These are phyloP conservation scores for Drosophila austrosaltans DNA, from an alignment of 2,888 invertebrate species.

Conservation along the genomic window DNA sequence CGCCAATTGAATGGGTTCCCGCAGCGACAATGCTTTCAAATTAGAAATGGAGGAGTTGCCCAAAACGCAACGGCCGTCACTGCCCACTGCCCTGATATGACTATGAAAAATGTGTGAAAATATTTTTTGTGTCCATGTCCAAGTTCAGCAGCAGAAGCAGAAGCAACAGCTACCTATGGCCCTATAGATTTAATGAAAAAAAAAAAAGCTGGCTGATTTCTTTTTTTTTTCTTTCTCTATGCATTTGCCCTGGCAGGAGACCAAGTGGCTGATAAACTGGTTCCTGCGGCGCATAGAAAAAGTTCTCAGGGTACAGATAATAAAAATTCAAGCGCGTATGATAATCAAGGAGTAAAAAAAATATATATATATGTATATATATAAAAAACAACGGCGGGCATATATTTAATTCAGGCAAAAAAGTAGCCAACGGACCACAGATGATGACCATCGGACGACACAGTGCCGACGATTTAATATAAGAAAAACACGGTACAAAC, in stretches of 20 bases:
- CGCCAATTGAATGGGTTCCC: slow-evolving; percentile 53
- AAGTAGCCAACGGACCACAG: slow-evolving; percentile 50
- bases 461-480: slow-evolving; percentile 75
- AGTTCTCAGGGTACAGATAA: slow-evolving; percentile 83
- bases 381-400: slow-evolving; percentile 50
- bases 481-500: slow-evolving; percentile 66
- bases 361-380: slow-evolving; percentile 18
- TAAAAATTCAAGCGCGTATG: slow-evolving; percentile 80
- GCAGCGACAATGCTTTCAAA: slow-evolving; percentile 40
- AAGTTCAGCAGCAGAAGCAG: slow-evolving; percentile 38
- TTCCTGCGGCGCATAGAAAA: slow-evolving; percentile 78
- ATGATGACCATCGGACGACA: slow-evolving; percentile 49
- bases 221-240: slow-evolving; percentile 40
- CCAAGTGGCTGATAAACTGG: slow-evolving; percentile 75
- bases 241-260: slow-evolving; percentile 68
- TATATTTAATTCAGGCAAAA: slow-evolving; percentile 76
- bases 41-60: slow-evolving; percentile 76
- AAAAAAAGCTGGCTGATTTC: slow-evolving; percentile 55
- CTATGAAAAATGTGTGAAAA: slow-evolving; percentile 83
- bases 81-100: slow-evolving; percentile 75
- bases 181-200: slow-evolving; percentile 63
- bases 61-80: slow-evolving; percentile 69
- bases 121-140: slow-evolving; percentile 69
- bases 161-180: slow-evolving; percentile 49
- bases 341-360: slow-evolving; percentile 73